phyloP scores from a whole-genome alignment of 2,797 vertebrate species.

The Sardinella longiceps region DNA sequence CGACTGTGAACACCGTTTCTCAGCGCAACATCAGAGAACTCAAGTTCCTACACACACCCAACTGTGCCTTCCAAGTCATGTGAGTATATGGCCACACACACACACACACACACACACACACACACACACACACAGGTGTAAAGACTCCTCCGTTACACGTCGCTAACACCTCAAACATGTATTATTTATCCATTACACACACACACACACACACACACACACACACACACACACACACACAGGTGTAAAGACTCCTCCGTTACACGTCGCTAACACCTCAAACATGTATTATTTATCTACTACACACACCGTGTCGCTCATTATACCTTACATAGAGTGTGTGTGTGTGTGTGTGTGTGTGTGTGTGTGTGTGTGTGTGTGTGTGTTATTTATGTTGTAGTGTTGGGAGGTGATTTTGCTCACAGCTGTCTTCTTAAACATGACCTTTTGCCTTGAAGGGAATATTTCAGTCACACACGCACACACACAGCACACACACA shows the following conservation, averaged over 20 bases:
- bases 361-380: not conserved
- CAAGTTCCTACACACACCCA: constrained; percentile 78
- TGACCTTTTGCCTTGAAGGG: constrained; percentile 27
- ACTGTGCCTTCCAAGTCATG: constrained; percentile 85
- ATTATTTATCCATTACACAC: too few species aligned
- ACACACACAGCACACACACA: too few species aligned
- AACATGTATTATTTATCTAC: too few species aligned
- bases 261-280: too few species aligned
- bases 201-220: too few species aligned
- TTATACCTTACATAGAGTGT: too few species aligned
- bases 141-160: too few species aligned
- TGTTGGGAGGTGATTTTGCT: constrained; percentile 26
- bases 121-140: not conserved
- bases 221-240: too few species aligned
- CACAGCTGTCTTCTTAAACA: constrained; percentile 27
- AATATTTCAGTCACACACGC: not conserved
- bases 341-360: too few species aligned
- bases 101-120: constrained; percentile 8
- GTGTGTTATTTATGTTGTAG: constrained; percentile 8
- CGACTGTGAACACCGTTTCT: constrained; percentile 71
- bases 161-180: too few species aligned
- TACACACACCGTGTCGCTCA: too few species aligned
- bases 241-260: too few species aligned
- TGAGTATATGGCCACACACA: constrained; percentile 64
- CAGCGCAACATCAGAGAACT: constrained; percentile 74